Evolutionary conservation across 1,140 invertebrate species (phyloP), one percentile per base, ranked within the genome.

Genomic region (Eciton burchellii): DNA sequence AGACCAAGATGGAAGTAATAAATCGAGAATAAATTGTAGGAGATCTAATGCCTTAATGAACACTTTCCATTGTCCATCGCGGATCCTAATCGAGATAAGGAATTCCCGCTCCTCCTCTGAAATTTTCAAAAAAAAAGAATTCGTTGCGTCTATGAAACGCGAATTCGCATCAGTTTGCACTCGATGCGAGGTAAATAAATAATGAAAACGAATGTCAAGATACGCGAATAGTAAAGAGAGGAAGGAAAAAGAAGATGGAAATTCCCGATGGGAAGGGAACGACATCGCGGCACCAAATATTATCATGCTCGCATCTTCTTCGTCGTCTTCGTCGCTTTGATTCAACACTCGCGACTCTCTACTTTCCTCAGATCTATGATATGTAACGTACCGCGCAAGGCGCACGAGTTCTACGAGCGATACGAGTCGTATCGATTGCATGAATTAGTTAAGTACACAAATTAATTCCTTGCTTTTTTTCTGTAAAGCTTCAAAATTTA

Each of bases 141-240:
- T 54, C 68, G 74, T 79, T 63, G 68, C 41, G 26, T 62, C 24
- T 62, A 21, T 70, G 35, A 79, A 77, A 70, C 24, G 35, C n/a
- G 62, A 63, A 70, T 79, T 68, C 35, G n/a, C 63, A 45, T 68
- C 35, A 70, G 63, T 35, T 68, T 79, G 63, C 35, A 68, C 74
- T 79, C 68, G 74, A 79, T 70, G 74, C 41, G 63, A 70, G 68
- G 65, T 70, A 79, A 79, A 70, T 63, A 63, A 70, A 56, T n/a
- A n/a, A n/a, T n/a, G n/a, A n/a, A 63, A 49, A 79, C 74, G 74
- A 79, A 79, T 21, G 74, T 63, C 49, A 57, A 79, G 74, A 68
- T 79, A 79, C 21, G 49, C 74, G 43, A 19, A 14, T 43, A 12
- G 19, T n/a, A 60, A n/a, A 45, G 26, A 21, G 47, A 82, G 26